phyloP scores from a whole-genome alignment of 2,888 invertebrate genomes.

The Drymonia ruficornis region DNA sequence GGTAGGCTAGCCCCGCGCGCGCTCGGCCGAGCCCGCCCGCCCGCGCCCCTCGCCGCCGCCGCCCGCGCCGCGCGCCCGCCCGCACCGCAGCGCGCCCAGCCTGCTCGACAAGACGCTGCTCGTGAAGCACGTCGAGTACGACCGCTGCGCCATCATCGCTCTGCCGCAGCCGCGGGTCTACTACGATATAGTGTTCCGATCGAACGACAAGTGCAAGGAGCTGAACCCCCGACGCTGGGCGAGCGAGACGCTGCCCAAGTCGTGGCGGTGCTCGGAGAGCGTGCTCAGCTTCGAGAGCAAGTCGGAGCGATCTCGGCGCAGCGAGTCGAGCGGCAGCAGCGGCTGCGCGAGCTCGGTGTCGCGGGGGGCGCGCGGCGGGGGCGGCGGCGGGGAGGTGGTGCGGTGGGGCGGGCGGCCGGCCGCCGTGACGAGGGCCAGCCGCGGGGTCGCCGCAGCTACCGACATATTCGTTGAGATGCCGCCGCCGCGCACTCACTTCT shows the following conservation, averaged over 20 bases:
- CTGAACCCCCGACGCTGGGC: slow-evolving; percentile 70
- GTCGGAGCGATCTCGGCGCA: slow-evolving; percentile 61
- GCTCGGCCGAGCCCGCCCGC: slow-evolving; percentile 73
- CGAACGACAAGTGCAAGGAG: slow-evolving; percentile 53
- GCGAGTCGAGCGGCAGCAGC: slow-evolving; percentile 59
- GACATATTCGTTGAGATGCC: slow-evolving; percentile 77
- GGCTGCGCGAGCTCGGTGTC: slow-evolving; percentile 46
- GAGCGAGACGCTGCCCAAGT: slow-evolving; percentile 73
- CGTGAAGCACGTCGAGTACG: slow-evolving; percentile 70
- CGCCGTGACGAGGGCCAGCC: slow-evolving; percentile 82
- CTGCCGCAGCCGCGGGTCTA: slow-evolving; percentile 72
- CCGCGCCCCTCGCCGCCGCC: slow-evolving; percentile 52
- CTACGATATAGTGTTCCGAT: slow-evolving; percentile 70
- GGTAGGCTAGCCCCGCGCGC: slow-evolving; percentile 86
- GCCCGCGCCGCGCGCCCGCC: slow-evolving; percentile 55
- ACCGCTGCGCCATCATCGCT: slow-evolving; percentile 79
- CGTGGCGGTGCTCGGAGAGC: slow-evolving; percentile 79
- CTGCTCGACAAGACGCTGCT: slow-evolving; percentile 76
- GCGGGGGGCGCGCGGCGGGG: slow-evolving; percentile 47
- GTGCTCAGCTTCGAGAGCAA: slow-evolving; percentile 62
- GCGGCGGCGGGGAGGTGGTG: slow-evolving; percentile 70
- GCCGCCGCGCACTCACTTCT: slow-evolving; percentile 78
- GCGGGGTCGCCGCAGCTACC: slow-evolving; percentile 76
- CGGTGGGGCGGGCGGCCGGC: slow-evolving; percentile 78
- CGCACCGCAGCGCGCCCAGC: slow-evolving; percentile 67